Evolutionary conservation across 1,140 invertebrate species (phyloP).

Genomic region (Psix sp.): DNA sequence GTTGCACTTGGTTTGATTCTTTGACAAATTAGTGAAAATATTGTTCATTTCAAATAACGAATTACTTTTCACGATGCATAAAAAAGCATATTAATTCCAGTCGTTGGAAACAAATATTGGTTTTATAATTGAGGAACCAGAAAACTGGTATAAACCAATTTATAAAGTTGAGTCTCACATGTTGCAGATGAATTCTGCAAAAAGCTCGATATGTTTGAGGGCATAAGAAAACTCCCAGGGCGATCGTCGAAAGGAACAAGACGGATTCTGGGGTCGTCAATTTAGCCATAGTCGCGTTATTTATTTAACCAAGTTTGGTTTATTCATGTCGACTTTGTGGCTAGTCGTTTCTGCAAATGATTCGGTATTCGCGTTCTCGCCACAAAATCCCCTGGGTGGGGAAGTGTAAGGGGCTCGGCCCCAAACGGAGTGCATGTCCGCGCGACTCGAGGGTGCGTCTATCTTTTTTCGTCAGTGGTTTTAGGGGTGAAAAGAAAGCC

Average conservation of each 20-base stretch:
- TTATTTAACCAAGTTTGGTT: constrained; percentile 47
- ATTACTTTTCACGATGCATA: no score
- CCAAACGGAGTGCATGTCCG: constrained; percentile 13
- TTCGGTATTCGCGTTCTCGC: constrained; percentile 38
- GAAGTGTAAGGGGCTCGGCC: constrained; percentile 31
- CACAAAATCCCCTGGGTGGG: constrained; percentile 34
- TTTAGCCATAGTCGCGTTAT: constrained; percentile 46
- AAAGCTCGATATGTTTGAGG: constrained; percentile 19
- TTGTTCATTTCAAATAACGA: no score
- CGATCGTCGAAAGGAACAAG: constrained; percentile 32
- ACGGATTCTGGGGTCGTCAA: constrained; percentile 42
- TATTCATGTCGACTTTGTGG: constrained; percentile 57
- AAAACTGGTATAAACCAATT: no score
- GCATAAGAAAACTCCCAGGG: constrained; percentile 32
- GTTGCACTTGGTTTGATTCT: no score
- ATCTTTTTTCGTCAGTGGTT: constrained; percentile 34
- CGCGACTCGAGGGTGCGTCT: constrained; percentile 35
- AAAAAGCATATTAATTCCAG: no score
- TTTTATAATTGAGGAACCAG: no score
- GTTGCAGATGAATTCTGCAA: constrained; percentile 35
- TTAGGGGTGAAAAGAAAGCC: constrained; percentile 47
- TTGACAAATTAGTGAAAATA: no score
- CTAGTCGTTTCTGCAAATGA: constrained; percentile 57
- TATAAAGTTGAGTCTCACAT: no score
- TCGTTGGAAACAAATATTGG: no score